These are phyloP conservation scores for Sebastes trivittatus DNA, from an alignment of 2,797 vertebrate species.

Conservation along the genomic window DNA sequence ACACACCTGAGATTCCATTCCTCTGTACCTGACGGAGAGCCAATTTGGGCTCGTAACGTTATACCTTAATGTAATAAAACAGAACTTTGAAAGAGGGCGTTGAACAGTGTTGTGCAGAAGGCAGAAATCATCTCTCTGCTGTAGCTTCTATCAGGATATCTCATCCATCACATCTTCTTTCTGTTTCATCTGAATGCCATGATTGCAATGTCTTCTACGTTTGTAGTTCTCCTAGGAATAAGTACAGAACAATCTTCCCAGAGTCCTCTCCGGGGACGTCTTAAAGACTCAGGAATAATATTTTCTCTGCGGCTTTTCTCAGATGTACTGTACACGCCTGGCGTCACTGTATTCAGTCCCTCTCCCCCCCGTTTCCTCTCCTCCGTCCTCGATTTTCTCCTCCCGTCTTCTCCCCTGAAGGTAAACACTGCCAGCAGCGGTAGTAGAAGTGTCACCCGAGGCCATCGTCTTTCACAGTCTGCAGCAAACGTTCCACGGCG, in stretches of 20 bases:
- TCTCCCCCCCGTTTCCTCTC: neutral
- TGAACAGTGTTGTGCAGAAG: neutral
- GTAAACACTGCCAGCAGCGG: conserved; percentile 44
- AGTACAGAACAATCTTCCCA: conserved; percentile 3
- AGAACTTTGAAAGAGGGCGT: neutral
- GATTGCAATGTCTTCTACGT: neutral
- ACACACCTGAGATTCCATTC: neutral
- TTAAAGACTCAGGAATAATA: conserved; percentile 6
- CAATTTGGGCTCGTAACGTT: neutral
- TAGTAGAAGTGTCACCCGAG: conserved; percentile 36
- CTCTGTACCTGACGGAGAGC: neutral
- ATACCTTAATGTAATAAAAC: neutral
- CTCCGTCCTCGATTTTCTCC: neutral
- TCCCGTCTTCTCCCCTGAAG: conserved; percentile 7
- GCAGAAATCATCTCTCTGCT: conserved; percentile 1
- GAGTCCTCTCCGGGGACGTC: conserved; percentile 30
- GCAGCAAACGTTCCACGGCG: conserved; percentile 10
- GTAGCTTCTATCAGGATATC: neutral
- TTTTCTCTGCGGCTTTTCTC: conserved; percentile 40
- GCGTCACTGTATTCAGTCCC: neutral
- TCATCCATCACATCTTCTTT: neutral
- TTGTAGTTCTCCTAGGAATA: conserved; percentile 5
- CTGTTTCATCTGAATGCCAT: neutral
- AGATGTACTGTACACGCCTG: conserved; percentile 5
- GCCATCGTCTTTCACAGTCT: conserved; percentile 23